These are phyloP conservation scores for Kryptopterus vitreolus DNA, from an alignment of 2,797 vertebrate genomes.

Conservation along the genomic window DNA sequence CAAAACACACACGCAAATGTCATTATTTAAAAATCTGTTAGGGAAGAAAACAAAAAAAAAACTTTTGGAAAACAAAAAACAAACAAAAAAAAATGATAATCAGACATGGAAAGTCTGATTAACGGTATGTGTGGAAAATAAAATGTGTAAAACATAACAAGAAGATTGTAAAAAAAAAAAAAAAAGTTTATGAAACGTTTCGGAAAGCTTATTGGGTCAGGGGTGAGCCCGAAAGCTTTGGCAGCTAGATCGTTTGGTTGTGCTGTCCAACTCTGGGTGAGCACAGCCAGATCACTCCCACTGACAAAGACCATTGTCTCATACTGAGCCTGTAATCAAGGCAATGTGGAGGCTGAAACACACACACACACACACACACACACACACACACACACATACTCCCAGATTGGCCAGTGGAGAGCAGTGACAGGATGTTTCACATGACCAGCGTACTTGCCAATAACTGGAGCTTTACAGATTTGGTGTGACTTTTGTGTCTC, in stretches of 20 bases:
- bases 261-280: constrained; percentile 40
- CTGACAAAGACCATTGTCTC: constrained; percentile 66
- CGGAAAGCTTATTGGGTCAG: constrained; percentile 64
- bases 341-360: constrained; percentile 50
- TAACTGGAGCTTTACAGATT: not conserved
- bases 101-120: not conserved
- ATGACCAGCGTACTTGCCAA: not conserved
- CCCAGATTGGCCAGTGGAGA: constrained; percentile 7
- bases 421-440: not conserved
- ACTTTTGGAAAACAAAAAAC: not conserved
- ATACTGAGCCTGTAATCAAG: constrained; percentile 63
- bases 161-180: not conserved
- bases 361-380: constrained; percentile 11
- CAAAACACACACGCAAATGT: no score
- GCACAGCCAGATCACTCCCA: constrained; percentile 67
- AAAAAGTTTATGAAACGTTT: not conserved
- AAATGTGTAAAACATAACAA: not conserved
- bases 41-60: not conserved
- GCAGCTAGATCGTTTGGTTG: constrained; percentile 55
- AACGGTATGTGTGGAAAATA: not conserved
- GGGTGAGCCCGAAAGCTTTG: constrained; percentile 66
- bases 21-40: not conserved
- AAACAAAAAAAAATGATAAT: not conserved
- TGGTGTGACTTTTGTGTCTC: constrained; percentile 23
- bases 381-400: not conserved